Base-by-base conservation (phyloP, 1,140 invertebrate species). In the Agraylea sexmaculata region DNA sequence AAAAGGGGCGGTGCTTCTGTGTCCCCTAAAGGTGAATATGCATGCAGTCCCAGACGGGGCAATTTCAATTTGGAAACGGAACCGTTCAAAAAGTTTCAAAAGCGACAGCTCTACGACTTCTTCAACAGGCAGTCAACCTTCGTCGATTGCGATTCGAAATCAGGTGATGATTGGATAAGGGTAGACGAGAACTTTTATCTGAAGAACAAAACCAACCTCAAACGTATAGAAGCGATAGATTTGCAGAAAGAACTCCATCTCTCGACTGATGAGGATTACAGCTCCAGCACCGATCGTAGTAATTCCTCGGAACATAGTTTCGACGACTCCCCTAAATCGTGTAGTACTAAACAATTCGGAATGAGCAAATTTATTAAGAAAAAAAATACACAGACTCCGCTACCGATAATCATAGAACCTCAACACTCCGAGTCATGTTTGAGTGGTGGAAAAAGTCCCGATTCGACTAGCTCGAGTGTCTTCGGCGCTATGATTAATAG, bases 1-100 rank as follows among this genome's bases (percentile, higher is more conserved):
- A 75, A 75, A 62, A 59, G 68, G 11, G 62, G 63, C 28, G 69
- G 61, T 10, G 51, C 33, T 57, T 60, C 4, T 57, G 56, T 58
- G 35, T 62, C 64, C 23, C 57, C 53, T 4, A 68, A 68, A 68
- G 65, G 65, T 68, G 65, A 68, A 37, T 62, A 51, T 33, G 52
- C 51, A 46, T 53, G 64, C 46, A 18, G 15, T 56, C 12, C 11
- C 18, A 34, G 10, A 22, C n/a, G n/a, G 29, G 32, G 12, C 32
- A 31, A 29, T 17, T 22, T 18, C 28, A 23, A 28, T 40, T 31
- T 29, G 15, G 17, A 30, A 40, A 28, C 15, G 6, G 10, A 3
- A 40, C 30, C 20, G n/a, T 19, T 17, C 11, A 11, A 10, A 22
- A 13, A 11, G 33, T 12, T 17, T 13, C 13, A 13, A 16, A 25